Conservation (phyloP, 37 sponge, comb jelly and placozoan species). For the Aphrocallistes beatrix region DNA sequence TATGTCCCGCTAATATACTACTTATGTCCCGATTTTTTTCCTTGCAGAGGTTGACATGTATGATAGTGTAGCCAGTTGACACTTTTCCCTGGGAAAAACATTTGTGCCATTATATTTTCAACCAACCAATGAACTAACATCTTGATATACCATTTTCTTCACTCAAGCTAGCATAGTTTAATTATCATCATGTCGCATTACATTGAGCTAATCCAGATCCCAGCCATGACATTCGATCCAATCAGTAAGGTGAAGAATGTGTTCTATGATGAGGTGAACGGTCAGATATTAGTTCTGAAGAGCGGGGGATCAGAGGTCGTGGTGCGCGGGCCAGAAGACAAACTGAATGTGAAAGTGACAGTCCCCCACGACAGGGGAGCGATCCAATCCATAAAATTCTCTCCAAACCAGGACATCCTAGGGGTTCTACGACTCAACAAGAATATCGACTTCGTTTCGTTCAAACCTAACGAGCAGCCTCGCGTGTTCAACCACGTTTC, state of each 20-base stretch:
- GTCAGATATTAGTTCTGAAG: constrained; percentile 71
- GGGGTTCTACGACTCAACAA: constrained; percentile 50
- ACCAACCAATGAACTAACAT: too few species aligned
- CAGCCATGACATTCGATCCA: constrained; percentile 51
- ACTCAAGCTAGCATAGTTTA: too few species aligned
- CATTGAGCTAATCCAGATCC: constrained; percentile 29
- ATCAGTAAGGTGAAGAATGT: constrained; percentile 47
- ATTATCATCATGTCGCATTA: constrained; percentile 1
- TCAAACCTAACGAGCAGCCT: constrained; percentile 26
- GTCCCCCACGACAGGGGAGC: constrained; percentile 61
- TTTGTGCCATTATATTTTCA: too few species aligned
- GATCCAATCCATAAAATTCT: constrained; percentile 56
- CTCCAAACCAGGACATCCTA: constrained; percentile 46
- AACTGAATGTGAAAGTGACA: constrained; percentile 49
- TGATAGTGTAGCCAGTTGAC: too few species aligned
- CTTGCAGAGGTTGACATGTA: too few species aligned
- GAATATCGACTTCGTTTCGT: constrained; percentile 61
- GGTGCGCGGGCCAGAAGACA: not conserved
- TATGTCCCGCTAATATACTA: too few species aligned
- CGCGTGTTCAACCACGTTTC: constrained; percentile 16
- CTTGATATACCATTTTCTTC: too few species aligned
- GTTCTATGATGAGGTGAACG: constrained; percentile 66
- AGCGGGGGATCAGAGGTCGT: constrained; percentile 55
- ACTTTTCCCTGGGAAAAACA: too few species aligned
- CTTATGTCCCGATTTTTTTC: too few species aligned